These are phyloP conservation scores for Euwallacea fornicatus DNA, from an alignment of 1,140 invertebrate species.

Conservation along the genomic window DNA sequence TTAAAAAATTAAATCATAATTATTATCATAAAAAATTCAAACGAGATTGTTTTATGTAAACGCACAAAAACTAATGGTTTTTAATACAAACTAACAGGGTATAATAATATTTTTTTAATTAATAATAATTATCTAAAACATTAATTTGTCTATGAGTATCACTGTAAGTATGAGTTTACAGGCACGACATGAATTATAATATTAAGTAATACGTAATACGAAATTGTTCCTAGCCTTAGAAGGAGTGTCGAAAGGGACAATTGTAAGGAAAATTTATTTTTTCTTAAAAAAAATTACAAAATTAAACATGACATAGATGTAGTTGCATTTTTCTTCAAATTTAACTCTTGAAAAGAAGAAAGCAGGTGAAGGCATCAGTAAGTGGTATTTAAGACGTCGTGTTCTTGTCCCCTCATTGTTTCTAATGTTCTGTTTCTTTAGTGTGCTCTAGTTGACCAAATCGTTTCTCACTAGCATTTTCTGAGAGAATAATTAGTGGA, in stretches of 20 bases:
- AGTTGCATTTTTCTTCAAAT: constrained; percentile 2
- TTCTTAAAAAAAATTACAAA: not conserved
- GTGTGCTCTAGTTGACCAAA: too few relatives aligned
- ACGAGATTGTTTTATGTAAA: not conserved
- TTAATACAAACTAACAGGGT: not conserved
- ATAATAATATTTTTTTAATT: constrained; percentile 14
- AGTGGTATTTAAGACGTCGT: too few relatives aligned
- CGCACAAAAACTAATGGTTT: constrained; percentile 8
- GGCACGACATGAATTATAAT: constrained; percentile 47
- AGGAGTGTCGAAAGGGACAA: not conserved
- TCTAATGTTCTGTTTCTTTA: too few relatives aligned
- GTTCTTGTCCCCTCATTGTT: too few relatives aligned
- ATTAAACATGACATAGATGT: constrained; percentile 6
- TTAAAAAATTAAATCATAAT: constrained; percentile 10
- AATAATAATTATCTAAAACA: constrained; percentile 20
- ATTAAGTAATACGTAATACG: not conserved
- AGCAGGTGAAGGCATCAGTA: not conserved
- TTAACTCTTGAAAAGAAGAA: not conserved
- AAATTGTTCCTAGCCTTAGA: not conserved
- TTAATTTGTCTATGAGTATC: constrained; percentile 36
- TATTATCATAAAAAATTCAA: not conserved
- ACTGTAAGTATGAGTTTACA: constrained; percentile 46
- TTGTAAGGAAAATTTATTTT: not conserved
- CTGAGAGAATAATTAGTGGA: too few relatives aligned
- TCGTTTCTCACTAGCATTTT: too few relatives aligned